Base-by-base conservation (phyloP, 2,888 invertebrate genomes). In the Drosophila vallismaia region DNA sequence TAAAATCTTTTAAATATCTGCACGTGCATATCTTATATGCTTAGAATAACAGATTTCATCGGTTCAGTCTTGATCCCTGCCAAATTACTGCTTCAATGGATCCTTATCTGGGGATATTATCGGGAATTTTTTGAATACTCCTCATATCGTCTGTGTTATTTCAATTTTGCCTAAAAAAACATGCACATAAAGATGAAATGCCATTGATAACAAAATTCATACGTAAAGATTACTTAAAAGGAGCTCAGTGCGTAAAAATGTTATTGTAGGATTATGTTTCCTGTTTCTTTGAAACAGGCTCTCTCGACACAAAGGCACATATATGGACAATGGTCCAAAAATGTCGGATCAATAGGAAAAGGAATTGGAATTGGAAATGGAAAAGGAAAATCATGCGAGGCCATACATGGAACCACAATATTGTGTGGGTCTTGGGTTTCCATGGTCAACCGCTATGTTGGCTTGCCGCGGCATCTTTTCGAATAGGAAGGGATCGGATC, bases 401-500 rank as follows among this genome's bases (percentile, higher is more conserved):
- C 50, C 42, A 50, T 49, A 46, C 46, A 60, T 70, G 28, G 60
- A 58, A 62, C 68, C 49, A 57, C 60, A 54, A 31, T 52, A 56
- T 44, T 54, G 60, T 70, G 60, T 64, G 71, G 63, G 54, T 50
- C 50, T 71, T 63, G 51, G 72, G 72, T 79, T 80, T 75, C 72
- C 54, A 77, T 81, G 86, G 85, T 83, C 80, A 86, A 83, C 85
- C 85, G 71, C 86, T 68, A 77, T 68, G 46, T 75, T 64, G 84
- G 88, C 74, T 86, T 80, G 78, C 88, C 83, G 74, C 72, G 73
- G 73, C 71, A 42, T 33, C 67, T 49, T 42, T 31, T 48, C 40
- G 49, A 44, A 63, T 44, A 50, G 49, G 44, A 40, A 44, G 28
- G 29, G n/a, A n/a, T 42, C 14, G 40, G 40, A 40, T 40, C 40